A percentile compares a stretch with the other conserved stretches of the same genome.
These are phyloP conservation scores for Tetropium fuscum DNA, from an alignment of 2,888 invertebrate genomes.

Conservation along the genomic window DNA sequence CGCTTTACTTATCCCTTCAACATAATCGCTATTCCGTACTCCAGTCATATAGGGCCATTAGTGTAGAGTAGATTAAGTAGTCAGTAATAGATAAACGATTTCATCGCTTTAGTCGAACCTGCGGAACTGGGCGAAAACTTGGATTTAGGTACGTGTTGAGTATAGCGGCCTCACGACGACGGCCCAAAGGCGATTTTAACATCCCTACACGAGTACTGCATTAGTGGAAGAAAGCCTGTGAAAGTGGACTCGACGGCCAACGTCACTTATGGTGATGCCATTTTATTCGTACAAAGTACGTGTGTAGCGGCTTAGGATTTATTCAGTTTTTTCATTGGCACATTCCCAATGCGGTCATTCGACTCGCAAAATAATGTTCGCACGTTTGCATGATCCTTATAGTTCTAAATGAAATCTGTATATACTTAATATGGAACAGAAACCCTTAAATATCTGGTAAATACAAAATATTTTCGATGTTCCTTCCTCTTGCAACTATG, in stretches of 20 bases:
- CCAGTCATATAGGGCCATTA: conserved; percentile 20
- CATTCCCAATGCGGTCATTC: conserved; percentile 3
- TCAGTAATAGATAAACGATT: conserved; percentile 29
- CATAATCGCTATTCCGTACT: no score
- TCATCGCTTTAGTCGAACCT: conserved; percentile 23
- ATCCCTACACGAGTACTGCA: conserved; percentile 66
- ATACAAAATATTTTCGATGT: no score
- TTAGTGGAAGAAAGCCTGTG: conserved; percentile 63
- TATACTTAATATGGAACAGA: no score
- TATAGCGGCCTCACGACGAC: conserved; percentile 56
- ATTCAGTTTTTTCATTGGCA: conserved; percentile 23
- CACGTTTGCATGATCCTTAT: background rate
- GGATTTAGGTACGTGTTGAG: conserved; percentile 55
- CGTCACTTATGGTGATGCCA: conserved; percentile 40
- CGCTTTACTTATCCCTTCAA: no score
- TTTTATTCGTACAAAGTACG: conserved; percentile 48
- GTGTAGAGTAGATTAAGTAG: conserved; percentile 21
- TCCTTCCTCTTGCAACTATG: no score
- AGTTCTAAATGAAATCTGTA: no score
- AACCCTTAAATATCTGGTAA: no score
- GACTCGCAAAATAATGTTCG: conserved; percentile 11
- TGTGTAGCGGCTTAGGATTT: conserved; percentile 45
- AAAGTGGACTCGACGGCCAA: conserved; percentile 47
- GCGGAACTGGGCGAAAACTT: conserved; percentile 28
- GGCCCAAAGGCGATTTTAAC: conserved; percentile 65